phyloP scores from a whole-genome alignment of 2,797 vertebrate genomes.

The Pseudocheirus occidentalis region DNA sequence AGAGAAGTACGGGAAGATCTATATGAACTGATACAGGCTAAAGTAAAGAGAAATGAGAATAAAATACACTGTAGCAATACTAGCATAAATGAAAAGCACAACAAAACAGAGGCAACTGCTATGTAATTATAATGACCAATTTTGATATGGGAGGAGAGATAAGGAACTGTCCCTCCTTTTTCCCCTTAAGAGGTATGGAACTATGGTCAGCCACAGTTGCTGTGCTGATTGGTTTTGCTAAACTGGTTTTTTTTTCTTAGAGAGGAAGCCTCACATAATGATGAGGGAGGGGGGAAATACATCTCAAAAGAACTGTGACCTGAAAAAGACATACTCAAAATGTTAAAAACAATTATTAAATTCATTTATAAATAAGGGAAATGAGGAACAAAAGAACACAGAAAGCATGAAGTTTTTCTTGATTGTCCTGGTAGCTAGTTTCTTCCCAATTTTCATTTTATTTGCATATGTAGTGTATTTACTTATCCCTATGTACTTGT shows the following conservation, averaged over 20 bases:
- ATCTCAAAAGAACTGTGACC: background rate
- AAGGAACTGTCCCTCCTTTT: background rate
- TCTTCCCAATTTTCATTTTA: background rate
- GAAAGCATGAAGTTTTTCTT: background rate
- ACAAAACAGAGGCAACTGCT: background rate
- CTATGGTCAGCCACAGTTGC: background rate
- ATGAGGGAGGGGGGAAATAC: background rate
- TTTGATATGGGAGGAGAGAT: background rate
- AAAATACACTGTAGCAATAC: background rate
- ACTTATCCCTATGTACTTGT: background rate
- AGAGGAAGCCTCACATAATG: background rate
- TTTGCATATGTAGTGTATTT: background rate
- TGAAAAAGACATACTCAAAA: background rate
- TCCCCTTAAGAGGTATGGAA: background rate
- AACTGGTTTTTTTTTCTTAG: background rate
- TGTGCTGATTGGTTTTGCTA: background rate
- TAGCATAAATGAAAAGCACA: background rate
- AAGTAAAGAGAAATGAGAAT: background rate
- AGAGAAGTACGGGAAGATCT: background rate
- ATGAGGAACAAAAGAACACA: conserved; percentile 45
- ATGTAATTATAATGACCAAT: background rate
- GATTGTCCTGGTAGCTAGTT: background rate
- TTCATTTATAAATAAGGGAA: conserved; percentile 40
- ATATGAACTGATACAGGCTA: background rate
- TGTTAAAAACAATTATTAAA: background rate